These are phyloP conservation scores for Eristalis intricaria DNA, from an alignment of 2,888 invertebrate genomes.

Conservation along the genomic window DNA sequence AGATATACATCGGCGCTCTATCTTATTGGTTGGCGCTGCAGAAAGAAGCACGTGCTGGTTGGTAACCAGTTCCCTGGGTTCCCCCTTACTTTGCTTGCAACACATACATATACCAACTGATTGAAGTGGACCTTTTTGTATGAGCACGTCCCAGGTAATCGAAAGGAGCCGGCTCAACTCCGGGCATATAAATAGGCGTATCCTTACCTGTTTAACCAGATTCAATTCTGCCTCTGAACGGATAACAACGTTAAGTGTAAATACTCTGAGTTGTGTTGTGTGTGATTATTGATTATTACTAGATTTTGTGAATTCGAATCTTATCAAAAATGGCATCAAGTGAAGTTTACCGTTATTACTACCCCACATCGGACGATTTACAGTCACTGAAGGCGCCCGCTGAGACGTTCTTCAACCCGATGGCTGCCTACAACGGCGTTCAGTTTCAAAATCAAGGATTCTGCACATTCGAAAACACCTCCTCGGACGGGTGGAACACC, in stretches of 20 bases:
- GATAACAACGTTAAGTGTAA: constrained; percentile 60
- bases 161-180: constrained; percentile 1
- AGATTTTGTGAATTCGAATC: constrained; percentile 21
- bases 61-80: constrained; percentile 38
- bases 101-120: neutral
- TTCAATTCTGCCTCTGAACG: constrained; percentile 72
- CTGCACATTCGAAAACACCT: constrained; percentile 80
- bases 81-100: constrained; percentile 25
- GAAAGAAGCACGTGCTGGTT: constrained; percentile 78
- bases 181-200: constrained; percentile 42
- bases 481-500: constrained; percentile 81
- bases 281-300: constrained; percentile 33
- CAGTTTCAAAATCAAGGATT: constrained; percentile 76
- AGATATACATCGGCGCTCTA: constrained; percentile 72
- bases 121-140: constrained; percentile 39
- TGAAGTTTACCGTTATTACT: constrained; percentile 81
- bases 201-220: constrained; percentile 64
- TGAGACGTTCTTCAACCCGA: constrained; percentile 79
- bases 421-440: constrained; percentile 78
- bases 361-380: constrained; percentile 79
- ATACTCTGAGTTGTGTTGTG: constrained; percentile 38
- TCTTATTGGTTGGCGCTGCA: constrained; percentile 76
- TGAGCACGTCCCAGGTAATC: constrained; percentile 59
- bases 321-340: constrained; percentile 78
- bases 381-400: constrained; percentile 77